phyloP scores from a whole-genome alignment of 2,888 invertebrate species.

The Orthosia cruda region DNA sequence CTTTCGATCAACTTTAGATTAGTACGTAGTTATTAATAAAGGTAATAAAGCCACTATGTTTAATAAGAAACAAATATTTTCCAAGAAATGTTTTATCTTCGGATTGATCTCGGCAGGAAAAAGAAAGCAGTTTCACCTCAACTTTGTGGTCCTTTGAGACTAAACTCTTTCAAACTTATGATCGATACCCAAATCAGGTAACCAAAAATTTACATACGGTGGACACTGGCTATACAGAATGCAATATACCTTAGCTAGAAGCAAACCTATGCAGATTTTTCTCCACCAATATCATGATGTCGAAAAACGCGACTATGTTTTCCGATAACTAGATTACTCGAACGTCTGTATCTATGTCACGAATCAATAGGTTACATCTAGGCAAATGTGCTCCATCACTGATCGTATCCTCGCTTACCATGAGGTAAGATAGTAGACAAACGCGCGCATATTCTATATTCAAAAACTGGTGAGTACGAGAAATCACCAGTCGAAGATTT shows the following conservation, averaged over 20 bases:
- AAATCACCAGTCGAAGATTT: slow-evolving; percentile 62
- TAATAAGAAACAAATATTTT: slow-evolving; percentile 19
- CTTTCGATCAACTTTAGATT: neutral
- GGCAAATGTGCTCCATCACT: neutral
- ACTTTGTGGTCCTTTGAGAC: slow-evolving; percentile 20
- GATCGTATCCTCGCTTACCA: neutral
- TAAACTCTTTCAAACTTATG: neutral
- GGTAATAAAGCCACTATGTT: neutral
- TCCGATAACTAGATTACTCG: too few species aligned
- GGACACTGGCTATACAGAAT: neutral
- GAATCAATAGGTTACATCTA: neutral
- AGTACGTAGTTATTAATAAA: too few species aligned
- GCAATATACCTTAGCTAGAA: neutral
- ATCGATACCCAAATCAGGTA: slow-evolving; percentile 16
- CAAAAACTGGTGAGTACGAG: slow-evolving; percentile 39
- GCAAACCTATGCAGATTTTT: neutral
- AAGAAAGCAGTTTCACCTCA: slow-evolving; percentile 3
- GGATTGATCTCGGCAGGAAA: neutral
- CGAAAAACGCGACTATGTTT: neutral
- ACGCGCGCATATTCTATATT: neutral
- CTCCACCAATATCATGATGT: neutral
- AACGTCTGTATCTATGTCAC: neutral
- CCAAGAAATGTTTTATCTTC: neutral
- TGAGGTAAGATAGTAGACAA: neutral
- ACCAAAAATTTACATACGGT: neutral